Evolutionary conservation across 2,113 vertebrate species (phyloP).

Genomic region (Crotophaga sulcirostris): DNA sequence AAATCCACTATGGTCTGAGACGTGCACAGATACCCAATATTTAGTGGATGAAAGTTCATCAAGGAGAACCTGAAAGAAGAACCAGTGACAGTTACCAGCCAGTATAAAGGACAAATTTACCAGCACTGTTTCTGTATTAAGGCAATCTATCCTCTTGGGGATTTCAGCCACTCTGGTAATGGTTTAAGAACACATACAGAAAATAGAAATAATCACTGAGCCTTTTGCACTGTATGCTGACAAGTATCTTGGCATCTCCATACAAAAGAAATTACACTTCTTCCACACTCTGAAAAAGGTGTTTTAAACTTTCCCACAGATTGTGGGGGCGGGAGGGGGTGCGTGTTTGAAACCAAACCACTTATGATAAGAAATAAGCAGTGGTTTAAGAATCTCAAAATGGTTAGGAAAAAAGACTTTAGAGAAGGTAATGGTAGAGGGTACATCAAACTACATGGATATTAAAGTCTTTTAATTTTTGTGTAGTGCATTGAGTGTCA

Average conservation of each 20-base stretch:
- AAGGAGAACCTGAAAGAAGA: slow-evolving; percentile 83
- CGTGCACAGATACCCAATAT: slow-evolving; percentile 92
- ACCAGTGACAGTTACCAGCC: background rate
- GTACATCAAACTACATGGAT: background rate
- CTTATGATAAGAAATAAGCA: background rate
- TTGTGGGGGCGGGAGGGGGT: background rate
- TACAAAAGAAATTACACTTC: background rate
- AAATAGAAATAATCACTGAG: background rate
- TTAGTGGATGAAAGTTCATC: slow-evolving; percentile 92
- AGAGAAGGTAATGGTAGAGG: background rate
- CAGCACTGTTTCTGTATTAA: background rate
- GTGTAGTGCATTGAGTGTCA: background rate
- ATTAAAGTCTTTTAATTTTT: background rate
- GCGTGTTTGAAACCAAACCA: no score
- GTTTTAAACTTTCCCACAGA: background rate
- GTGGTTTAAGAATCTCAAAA: background rate
- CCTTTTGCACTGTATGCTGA: background rate
- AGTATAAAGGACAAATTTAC: background rate
- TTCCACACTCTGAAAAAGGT: background rate
- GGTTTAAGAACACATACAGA: background rate
- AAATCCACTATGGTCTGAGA: slow-evolving; percentile 98
- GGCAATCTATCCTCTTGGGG: background rate
- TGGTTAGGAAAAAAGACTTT: background rate
- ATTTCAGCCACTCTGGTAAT: background rate
- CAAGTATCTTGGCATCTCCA: background rate